Evolutionary conservation across 2,113 vertebrate species (phyloP).

Genomic region (Jacana jacana): DNA sequence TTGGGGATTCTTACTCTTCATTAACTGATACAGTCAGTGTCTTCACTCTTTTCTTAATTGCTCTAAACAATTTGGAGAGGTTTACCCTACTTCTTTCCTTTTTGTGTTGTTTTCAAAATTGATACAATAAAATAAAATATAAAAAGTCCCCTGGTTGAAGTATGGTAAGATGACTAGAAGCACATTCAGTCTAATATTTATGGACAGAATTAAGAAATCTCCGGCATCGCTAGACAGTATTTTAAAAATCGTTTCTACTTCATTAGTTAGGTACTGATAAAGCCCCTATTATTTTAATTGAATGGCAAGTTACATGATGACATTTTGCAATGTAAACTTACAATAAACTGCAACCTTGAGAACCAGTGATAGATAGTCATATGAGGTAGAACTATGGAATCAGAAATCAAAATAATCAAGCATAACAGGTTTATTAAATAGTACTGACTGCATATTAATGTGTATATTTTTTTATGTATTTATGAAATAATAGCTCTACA

Average conservation of each 20-base stretch:
- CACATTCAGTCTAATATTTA: not conserved
- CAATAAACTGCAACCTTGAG: not conserved
- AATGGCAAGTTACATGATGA: not conserved
- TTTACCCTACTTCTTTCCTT: not conserved
- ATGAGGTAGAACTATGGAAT: not conserved
- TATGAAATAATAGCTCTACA: not conserved
- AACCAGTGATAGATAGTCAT: not conserved
- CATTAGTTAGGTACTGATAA: not conserved
- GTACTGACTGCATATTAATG: not conserved
- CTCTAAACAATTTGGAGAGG: not conserved
- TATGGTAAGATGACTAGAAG: not conserved
- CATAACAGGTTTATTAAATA: not conserved
- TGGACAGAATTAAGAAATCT: not conserved
- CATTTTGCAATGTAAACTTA: not conserved
- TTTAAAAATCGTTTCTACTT: not conserved
- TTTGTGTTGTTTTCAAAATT: not conserved
- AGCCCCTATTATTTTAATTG: not conserved
- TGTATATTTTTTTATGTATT: too few species aligned
- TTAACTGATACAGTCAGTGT: not conserved
- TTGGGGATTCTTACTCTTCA: not conserved
- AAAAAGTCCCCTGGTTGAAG: not conserved
- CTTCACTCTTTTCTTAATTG: not conserved
- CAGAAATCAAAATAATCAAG: not conserved
- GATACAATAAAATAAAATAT: not conserved
- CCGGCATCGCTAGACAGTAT: not conserved